phyloP scores from a whole-genome alignment of 2,113 vertebrate species.

The Bolborhynchus lineola region DNA sequence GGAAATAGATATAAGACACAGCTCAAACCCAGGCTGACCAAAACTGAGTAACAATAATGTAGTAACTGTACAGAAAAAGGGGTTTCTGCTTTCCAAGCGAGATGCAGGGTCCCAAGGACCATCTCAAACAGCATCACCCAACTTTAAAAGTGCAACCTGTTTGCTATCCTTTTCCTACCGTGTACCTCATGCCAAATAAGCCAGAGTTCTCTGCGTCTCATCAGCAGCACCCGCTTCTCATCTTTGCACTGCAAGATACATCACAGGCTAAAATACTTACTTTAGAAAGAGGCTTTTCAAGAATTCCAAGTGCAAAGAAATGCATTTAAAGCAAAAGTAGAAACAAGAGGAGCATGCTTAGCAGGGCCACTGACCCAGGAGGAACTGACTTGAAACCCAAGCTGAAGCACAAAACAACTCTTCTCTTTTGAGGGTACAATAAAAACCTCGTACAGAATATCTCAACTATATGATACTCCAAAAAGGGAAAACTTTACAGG shows the following conservation, averaged over 20 bases:
- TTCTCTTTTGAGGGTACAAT: constrained; percentile 17
- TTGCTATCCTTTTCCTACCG: not conserved
- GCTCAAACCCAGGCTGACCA: not conserved
- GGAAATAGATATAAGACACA: not conserved
- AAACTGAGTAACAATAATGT: not conserved
- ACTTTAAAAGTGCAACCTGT: not conserved
- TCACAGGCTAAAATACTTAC: constrained; percentile 38
- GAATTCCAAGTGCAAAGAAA: constrained; percentile 40
- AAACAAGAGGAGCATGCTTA: constrained; percentile 46
- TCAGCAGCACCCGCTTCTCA: constrained; percentile 25
- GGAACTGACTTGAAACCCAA: constrained; percentile 44
- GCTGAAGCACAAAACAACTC: constrained; percentile 18
- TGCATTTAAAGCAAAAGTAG: constrained; percentile 40
- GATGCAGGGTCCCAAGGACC: not conserved
- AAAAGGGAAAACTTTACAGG: constrained; percentile 41
- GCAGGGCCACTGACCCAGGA: constrained; percentile 53
- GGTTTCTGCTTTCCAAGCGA: not conserved
- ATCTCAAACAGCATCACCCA: not conserved
- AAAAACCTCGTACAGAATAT: not conserved
- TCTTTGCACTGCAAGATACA: constrained; percentile 24
- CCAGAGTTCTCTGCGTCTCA: constrained; percentile 7
- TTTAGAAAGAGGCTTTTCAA: constrained; percentile 27
- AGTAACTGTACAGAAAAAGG: not conserved
- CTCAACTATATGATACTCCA: constrained; percentile 17
- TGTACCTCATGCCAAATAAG: not conserved